Evolutionary conservation across 2,888 invertebrate genomes (phyloP).

Genomic region (Plebejus anna): DNA sequence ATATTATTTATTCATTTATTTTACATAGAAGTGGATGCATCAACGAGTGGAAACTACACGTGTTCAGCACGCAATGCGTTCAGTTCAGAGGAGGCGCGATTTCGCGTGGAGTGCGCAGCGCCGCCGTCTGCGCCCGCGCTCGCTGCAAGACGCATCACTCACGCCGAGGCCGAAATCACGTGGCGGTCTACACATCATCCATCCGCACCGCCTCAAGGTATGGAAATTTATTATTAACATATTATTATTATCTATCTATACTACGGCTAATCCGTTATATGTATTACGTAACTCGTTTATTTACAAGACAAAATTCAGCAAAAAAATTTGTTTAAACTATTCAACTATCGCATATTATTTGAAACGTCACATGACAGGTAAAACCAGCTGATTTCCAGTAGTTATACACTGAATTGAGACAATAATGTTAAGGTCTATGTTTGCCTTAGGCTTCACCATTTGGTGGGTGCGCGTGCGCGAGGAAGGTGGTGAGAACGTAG

Average conservation of each 20-base stretch:
- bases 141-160: conserved; percentile 84
- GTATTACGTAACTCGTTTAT: too few relatives aligned
- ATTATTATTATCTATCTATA: background rate
- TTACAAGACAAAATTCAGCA: too few relatives aligned
- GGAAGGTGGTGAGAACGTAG: conserved; percentile 57
- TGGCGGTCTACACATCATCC: conserved; percentile 80
- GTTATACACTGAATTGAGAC: background rate
- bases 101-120: conserved; percentile 87
- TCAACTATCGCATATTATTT: too few relatives aligned
- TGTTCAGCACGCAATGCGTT: conserved; percentile 91
- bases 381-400: too few relatives aligned
- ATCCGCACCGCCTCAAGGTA: conserved; percentile 75
- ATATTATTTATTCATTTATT: background rate
- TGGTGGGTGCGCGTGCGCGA: conserved; percentile 69
- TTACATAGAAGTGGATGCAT: conserved; percentile 82
- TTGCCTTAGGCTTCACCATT: conserved; percentile 59
- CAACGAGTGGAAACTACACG: conserved; percentile 88
- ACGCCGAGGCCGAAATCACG: conserved; percentile 78
- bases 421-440: background rate
- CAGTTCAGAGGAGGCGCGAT: conserved; percentile 90
- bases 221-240: conserved; percentile 28
- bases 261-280: background rate
- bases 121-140: conserved; percentile 85
- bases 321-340: too few relatives aligned
- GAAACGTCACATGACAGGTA: too few relatives aligned